Percentiles rank a stretch among this genome's conserved stretches.
These are phyloP conservation scores for Latrodectus hesperus DNA, from an alignment of 2,888 invertebrate genomes.

Conservation along the genomic window DNA sequence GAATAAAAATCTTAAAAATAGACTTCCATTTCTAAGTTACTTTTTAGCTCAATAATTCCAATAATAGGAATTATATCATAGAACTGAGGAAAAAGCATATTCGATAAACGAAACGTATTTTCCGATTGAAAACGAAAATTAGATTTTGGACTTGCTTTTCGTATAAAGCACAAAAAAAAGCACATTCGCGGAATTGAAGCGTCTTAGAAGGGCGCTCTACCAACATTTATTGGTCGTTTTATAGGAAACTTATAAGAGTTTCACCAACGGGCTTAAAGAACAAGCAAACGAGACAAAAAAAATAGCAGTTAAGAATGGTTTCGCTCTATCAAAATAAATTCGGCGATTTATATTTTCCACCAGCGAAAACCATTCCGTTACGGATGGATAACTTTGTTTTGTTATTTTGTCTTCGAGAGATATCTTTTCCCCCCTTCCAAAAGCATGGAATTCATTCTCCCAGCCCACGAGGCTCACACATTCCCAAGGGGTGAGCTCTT, in stretches of 20 bases:
- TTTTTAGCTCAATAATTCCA: too few relatives aligned
- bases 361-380: constrained; percentile 32
- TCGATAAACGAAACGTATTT: too few relatives aligned
- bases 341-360: constrained; percentile 37
- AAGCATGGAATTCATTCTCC: constrained; percentile 45
- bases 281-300: background rate
- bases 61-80: too few relatives aligned
- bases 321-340: constrained; percentile 44
- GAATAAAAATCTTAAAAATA: too few relatives aligned
- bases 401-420: constrained; percentile 37
- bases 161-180: too few relatives aligned
- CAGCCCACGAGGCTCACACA: constrained; percentile 2
- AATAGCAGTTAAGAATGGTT: constrained; percentile 18
- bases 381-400: constrained; percentile 44
- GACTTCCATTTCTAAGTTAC: too few relatives aligned
- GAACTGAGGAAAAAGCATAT: too few relatives aligned
- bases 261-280: background rate
- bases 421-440: constrained; percentile 10
- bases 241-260: background rate
- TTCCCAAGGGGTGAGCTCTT: constrained; percentile 20
- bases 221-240: constrained; percentile 7
- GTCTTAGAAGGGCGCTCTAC: background rate
- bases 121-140: too few relatives aligned
- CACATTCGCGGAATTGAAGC: too few relatives aligned
- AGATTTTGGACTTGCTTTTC: too few relatives aligned